phyloP scores from a whole-genome alignment of 2,113 vertebrate species.

The Isichthys henryi region DNA sequence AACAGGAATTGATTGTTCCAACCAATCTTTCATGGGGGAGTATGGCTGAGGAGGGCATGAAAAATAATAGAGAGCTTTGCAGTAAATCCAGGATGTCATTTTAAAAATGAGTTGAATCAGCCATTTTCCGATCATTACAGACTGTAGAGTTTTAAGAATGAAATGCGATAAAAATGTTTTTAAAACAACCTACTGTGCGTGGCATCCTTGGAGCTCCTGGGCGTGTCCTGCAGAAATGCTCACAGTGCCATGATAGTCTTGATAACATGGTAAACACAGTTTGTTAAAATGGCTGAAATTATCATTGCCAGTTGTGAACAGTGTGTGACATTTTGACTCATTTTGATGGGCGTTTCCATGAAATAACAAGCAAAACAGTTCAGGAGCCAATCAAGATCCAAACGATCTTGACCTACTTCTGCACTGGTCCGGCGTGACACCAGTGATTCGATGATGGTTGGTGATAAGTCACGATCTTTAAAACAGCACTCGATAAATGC shows the following conservation, averaged over 20 bases:
- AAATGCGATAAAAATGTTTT: background rate
- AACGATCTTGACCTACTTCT: background rate
- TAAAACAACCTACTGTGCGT: background rate
- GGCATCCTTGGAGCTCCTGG: background rate
- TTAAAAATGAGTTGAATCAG: background rate
- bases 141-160: background rate
- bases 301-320: background rate
- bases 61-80: background rate
- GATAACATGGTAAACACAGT: background rate
- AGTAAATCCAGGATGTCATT: background rate
- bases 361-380: background rate
- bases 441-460: background rate
- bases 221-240: background rate
- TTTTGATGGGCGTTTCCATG: background rate
- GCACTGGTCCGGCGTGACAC: background rate
- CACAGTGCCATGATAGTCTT: background rate
- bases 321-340: background rate
- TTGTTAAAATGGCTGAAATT: background rate
- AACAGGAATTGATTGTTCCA: constrained; percentile 5
- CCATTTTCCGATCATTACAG: background rate
- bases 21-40: background rate
- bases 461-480: background rate
- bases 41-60: constrained; percentile 7
- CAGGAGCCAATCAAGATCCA: background rate
- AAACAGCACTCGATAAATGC: background rate